Evolutionary conservation across 1,140 invertebrate genomes (phyloP), one percentile per base, ranked within the genome.

Genomic region (Mizuhopecten yessoensis): DNA sequence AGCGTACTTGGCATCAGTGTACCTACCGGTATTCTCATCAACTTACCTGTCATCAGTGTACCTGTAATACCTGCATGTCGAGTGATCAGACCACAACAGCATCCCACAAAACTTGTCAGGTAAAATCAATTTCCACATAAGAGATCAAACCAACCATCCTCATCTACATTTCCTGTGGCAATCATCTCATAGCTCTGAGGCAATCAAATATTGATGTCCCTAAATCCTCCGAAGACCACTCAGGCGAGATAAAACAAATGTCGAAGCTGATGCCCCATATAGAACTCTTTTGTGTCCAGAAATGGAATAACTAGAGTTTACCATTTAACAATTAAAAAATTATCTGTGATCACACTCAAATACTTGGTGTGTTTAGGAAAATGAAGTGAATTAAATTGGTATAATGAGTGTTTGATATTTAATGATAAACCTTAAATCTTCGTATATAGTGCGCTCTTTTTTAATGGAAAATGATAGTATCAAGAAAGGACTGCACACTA

Each of bases 71-170:
- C 57, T 29, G 17, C 42, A 57, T 57, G 45, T 57, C 3, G 1
- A 29, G n/a, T 75, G n/a, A 75, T 75, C n/a, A 29, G 57, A 75
- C 57, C 57, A 75, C 17, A 13, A 75, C 57, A 75, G 1, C 23
- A 29, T 29, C 57, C 1, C 57, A 7, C 57, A 17, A 75, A 29
- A 75, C 23, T 17, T 75, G 57, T 75, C 57, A 7, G n/a, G n/a
- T 75, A 29, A 29, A 75, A 75, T 75, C 57, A 75, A 75, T 75
- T 75, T 75, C 57, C 11, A n/a, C n/a, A 75, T n/a, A n/a, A 29
- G 36, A 75, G 57, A 75, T 75, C 57, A 75, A 75, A 75, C 57
- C 57, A n/a, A 75, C 57, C 57, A 75, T 75, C 57, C 23, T 29
- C n/a, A 2, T 29, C 57, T 75, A 75, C n/a, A 75, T 75, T n/a